Percentiles rank a stretch among this genome's conserved stretches.
phyloP scores from a whole-genome alignment of 2,888 invertebrate species.

The Crematogaster levior region DNA sequence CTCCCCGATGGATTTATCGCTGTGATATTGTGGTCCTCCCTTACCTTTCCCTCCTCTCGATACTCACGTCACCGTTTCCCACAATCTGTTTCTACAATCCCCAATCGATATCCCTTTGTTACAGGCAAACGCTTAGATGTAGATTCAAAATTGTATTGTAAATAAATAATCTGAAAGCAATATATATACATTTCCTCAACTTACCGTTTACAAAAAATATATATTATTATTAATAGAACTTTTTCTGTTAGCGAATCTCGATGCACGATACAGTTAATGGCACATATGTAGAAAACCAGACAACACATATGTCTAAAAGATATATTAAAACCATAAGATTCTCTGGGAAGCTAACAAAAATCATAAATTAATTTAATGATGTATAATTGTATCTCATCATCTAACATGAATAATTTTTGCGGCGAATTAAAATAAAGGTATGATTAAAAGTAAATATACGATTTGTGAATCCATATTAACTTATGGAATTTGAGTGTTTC shows the following conservation, averaged over 20 bases:
- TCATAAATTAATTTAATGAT: not conserved
- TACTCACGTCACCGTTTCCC: constrained; percentile 49
- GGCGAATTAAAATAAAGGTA: constrained; percentile 8
- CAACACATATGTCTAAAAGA: too few species aligned
- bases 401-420: not conserved
- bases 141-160: constrained; percentile 3
- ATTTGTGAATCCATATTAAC: constrained; percentile 54
- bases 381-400: not conserved
- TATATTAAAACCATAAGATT: too few species aligned
- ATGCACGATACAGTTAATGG: not conserved
- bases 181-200: too few species aligned
- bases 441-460: constrained; percentile 59
- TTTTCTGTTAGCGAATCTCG: not conserved
- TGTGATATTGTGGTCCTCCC: constrained; percentile 77
- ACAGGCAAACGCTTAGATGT: constrained; percentile 5
- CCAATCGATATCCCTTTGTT: constrained; percentile 9
- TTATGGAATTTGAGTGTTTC: constrained; percentile 61
- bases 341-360: not conserved
- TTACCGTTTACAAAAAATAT: too few species aligned
- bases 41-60: constrained; percentile 43
- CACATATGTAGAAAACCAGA: not conserved
- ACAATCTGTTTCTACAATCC: constrained; percentile 56
- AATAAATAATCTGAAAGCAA: too few species aligned
- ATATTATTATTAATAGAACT: too few species aligned
- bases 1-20: constrained; percentile 83